Evolutionary conservation across 2,113 vertebrate species (phyloP).

Genomic region (Pteronura brasiliensis): DNA sequence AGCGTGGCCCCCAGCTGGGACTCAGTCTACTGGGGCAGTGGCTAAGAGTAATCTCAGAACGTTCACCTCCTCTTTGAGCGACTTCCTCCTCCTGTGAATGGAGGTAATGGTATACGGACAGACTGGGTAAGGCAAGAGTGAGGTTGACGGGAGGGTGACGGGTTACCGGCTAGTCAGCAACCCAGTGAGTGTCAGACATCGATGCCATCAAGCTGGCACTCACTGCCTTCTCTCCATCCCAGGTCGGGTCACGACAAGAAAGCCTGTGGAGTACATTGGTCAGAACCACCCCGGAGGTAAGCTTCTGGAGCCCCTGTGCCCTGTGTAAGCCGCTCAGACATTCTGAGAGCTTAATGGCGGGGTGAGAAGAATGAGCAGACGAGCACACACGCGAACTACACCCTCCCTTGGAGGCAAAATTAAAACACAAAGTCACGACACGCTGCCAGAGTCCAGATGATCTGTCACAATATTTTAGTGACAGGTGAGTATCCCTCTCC

Average conservation of each 20-base stretch:
- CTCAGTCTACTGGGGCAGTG: no score
- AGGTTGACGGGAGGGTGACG: background rate
- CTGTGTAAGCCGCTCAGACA: background rate
- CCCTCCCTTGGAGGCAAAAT: background rate
- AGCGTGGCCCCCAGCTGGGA: background rate
- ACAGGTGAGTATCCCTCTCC: background rate
- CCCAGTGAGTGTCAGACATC: background rate
- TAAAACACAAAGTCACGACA: background rate
- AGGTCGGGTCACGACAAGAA: no score
- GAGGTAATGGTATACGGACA: background rate
- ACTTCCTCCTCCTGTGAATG: background rate
- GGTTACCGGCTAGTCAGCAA: background rate
- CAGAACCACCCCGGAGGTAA: background rate
- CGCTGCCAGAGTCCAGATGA: background rate
- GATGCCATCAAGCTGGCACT: background rate
- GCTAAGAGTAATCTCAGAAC: background rate
- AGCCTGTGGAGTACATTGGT: fast-evolving
- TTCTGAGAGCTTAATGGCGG: background rate
- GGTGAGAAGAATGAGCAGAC: background rate
- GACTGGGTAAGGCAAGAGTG: background rate
- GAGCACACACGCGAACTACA: background rate
- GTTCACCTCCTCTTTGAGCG: background rate
- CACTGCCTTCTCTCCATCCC: background rate
- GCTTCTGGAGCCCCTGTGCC: background rate
- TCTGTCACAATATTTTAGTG: background rate